Evolutionary conservation across 2,113 vertebrate genomes (phyloP), one percentile per base, ranked within the genome.

Genomic region (Ptilonorhynchus violaceus): DNA sequence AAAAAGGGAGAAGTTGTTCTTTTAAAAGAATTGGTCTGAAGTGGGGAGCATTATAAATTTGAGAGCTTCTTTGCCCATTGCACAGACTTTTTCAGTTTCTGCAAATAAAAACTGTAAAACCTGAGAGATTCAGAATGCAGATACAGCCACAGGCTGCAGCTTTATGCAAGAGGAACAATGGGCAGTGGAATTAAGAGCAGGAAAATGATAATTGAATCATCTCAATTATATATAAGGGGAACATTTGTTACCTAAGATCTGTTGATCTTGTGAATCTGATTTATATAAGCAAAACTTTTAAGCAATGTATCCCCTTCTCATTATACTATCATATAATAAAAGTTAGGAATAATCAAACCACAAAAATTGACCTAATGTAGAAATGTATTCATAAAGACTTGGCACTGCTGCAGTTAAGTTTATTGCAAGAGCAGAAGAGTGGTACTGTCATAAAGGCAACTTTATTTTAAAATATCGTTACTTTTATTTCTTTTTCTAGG

Each of bases 381-480:
- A 72, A 72, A 17, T 22, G 10, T 44, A 24, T 49, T 79, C 13
- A 20, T 46, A 56, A 83, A 56, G 25, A 24, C 8, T 69, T 79
- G 25, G 9, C 56, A 52, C 17, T 27, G 4, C 15, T 66, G 30
- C 24, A 30, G 9, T 23, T 42, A 35, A 50, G 25, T 33, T 83
- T 69, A 31, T 62, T 22, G 25, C 24, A 55, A 52, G 30, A 49
- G 33, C 37, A 35, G 44, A 78, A 52, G 18, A 63, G 24, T 22
- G 60, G 52, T 33, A 35, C 16, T 56, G 4, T 58, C 62, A 50
- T 3, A 67, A 83, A 62, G 10, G 23, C 37, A 80, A 39, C 11
- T 42, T 74, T n/a, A 9, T 30, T 16, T 2, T 0, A 1, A 59
- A 70, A 35, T 39, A 2, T 41, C 4, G 11, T 64, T 78, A 14